Percentiles rank a stretch among this genome's conserved stretches.
Evolutionary conservation across 2,888 invertebrate species (phyloP).

Genomic region (Eristalis pertinax): DNA sequence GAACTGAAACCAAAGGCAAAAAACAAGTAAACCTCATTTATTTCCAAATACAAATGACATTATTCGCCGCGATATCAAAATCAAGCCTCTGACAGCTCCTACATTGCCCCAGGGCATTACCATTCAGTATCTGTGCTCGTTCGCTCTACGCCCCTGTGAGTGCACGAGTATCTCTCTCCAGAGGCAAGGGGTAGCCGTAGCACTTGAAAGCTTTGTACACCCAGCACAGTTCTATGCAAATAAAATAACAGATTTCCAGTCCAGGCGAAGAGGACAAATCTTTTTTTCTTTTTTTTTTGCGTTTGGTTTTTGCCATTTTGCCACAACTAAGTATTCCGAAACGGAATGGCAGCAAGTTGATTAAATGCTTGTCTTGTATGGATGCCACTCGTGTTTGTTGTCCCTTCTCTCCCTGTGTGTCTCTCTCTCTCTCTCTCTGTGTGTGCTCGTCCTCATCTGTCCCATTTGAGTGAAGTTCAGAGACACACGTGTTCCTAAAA

Average conservation of each 20-base stretch:
- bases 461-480: constrained; percentile 55
- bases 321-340: constrained; percentile 50
- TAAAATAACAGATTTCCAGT: constrained; percentile 66
- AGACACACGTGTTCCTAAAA: constrained; percentile 61
- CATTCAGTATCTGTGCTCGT: constrained; percentile 39
- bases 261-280: constrained; percentile 49
- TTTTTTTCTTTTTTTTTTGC: not conserved
- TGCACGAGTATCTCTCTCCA: constrained; percentile 12
- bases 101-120: constrained; percentile 56
- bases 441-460: constrained; percentile 49
- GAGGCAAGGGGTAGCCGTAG: constrained; percentile 31
- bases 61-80: constrained; percentile 63
- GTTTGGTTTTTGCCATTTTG: constrained; percentile 17
- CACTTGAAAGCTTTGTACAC: constrained; percentile 66
- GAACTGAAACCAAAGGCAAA: constrained; percentile 16
- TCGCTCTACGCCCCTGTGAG: constrained; percentile 21
- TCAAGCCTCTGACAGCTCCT: constrained; percentile 62
- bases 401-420: constrained; percentile 1
- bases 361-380: constrained; percentile 70
- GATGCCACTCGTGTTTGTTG: constrained; percentile 49
- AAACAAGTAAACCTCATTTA: constrained; percentile 62
- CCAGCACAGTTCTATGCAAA: constrained; percentile 63
- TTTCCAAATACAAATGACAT: constrained; percentile 64
- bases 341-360: constrained; percentile 69
- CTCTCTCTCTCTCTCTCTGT: not conserved